Percentiles rank a stretch among this genome's conserved stretches.
phyloP scores from a whole-genome alignment of 2,888 invertebrate species.

The Drosophila recens region DNA sequence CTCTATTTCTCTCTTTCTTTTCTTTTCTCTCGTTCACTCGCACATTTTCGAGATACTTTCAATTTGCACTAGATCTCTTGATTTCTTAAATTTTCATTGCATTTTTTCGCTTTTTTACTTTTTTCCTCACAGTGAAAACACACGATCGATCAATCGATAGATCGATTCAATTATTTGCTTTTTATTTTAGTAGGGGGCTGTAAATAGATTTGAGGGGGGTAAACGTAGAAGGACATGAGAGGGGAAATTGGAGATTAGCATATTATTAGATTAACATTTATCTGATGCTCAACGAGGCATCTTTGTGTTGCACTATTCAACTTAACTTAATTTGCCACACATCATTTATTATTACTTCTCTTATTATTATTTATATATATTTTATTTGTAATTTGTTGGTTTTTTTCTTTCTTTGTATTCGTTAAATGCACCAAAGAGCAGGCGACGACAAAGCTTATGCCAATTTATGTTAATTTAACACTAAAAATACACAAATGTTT shows the following conservation, averaged over 20 bases:
- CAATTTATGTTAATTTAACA: constrained; percentile 79
- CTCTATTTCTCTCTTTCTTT: background rate
- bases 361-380: constrained; percentile 4
- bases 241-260: constrained; percentile 7
- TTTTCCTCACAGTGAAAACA: constrained; percentile 27
- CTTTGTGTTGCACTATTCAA: constrained; percentile 13
- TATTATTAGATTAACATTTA: constrained; percentile 20
- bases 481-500: constrained; percentile 76
- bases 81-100: constrained; percentile 34
- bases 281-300: constrained; percentile 6
- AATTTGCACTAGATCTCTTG: constrained; percentile 52
- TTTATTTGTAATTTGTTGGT: constrained; percentile 15
- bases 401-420: constrained; percentile 6
- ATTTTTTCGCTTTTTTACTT: background rate
- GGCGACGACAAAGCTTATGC: constrained; percentile 62
- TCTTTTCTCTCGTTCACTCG: constrained; percentile 46
- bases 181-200: constrained; percentile 45
- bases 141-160: constrained; percentile 39
- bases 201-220: constrained; percentile 49
- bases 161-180: constrained; percentile 49
- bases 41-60: constrained; percentile 57
- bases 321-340: constrained; percentile 13
- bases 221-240: constrained; percentile 9
- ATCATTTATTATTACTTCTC: constrained; percentile 6
- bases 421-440: constrained; percentile 16